phyloP scores from a whole-genome alignment of 1,140 invertebrate species.

The Berghia stephanieae region DNA sequence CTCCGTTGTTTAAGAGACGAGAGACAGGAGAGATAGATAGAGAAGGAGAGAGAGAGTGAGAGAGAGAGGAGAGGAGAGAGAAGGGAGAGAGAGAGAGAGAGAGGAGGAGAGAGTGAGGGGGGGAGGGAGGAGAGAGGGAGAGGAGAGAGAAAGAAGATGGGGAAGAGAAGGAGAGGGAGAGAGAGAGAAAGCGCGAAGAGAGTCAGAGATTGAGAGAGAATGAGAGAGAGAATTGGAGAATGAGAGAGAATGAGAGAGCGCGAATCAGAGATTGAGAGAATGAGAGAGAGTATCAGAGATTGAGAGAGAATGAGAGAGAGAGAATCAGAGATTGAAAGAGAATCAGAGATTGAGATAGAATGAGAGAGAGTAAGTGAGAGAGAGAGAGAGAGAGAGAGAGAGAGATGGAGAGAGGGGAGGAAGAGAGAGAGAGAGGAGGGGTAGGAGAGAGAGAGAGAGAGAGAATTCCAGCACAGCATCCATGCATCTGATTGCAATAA shows the following conservation, averaged over 20 bases:
- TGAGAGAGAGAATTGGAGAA: neutral
- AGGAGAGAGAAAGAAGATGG: neutral
- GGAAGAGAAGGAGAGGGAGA: too few species aligned
- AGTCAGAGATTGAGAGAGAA: too few species aligned
- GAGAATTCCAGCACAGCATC: too few species aligned
- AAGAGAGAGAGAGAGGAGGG: neutral
- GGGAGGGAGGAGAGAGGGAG: neutral
- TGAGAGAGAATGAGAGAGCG: neutral
- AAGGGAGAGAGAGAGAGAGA: neutral
- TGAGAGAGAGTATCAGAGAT: neutral
- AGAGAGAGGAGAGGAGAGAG: neutral
- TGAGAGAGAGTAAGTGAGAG: too few species aligned
- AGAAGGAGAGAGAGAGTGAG: neutral
- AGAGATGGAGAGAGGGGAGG: too few species aligned
- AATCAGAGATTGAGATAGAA: neutral
- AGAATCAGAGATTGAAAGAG: neutral
- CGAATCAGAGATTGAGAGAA: neutral
- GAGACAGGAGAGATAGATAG: neutral
- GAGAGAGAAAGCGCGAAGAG: too few species aligned
- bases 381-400: too few species aligned
- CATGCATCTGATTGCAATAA: too few species aligned
- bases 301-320: too few species aligned
- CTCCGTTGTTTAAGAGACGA: conserved; percentile 10
- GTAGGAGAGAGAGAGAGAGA: neutral
- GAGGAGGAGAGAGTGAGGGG: neutral